Evolutionary conservation across 2,888 invertebrate species (phyloP), one percentile per base, ranked within the genome.

Genomic region (Ametastegia equiseti): DNA sequence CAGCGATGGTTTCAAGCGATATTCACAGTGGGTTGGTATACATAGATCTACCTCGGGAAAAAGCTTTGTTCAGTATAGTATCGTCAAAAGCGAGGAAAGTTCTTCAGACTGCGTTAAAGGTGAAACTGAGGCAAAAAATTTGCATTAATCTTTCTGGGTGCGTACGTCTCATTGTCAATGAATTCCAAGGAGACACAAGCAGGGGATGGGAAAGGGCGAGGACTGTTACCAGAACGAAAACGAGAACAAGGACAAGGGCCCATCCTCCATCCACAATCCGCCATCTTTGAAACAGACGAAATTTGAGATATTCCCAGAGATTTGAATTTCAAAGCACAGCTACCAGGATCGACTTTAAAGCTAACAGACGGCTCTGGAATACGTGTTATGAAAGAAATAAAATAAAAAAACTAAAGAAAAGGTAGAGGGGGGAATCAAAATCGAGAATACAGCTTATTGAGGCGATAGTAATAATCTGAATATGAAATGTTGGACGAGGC

Each of bases 41-140:
- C n/a, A n/a, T n/a, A n/a, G n/a, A 33, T 63, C 27, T 33, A 19
- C n/a, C n/a, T 15, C 15, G 30, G 33, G 63, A 33, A 63, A 63
- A 7, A 63, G 33, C 33, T 63, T 63, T 63, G 63, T 63, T 63
- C 63, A n/a, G 63, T 1, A 33, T 27, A 27, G 27, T 13, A n/a
- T 63, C 33, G 30, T 15, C 30, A 63, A 33, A 63, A 15, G 63
- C 30, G 63, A 63, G 30, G 33, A 63, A 63, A 63, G 63, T 63
- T 63, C 33, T 15, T 33, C 1, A 19, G 54, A 63, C 63, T 63
- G n/a, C 33, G 33, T 33, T n/a, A 67, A 36, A 39, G 39, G 65
- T 67, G 36, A 39, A 60, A 30, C 60, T 60, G 65, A 39, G 65
- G 39, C 36, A 19, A 67, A 36, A 67, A 67, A 67, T 67, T 67